Conservation (phyloP, 92 coral and sea anemone species). For the Zoanthus solanderi region DNA sequence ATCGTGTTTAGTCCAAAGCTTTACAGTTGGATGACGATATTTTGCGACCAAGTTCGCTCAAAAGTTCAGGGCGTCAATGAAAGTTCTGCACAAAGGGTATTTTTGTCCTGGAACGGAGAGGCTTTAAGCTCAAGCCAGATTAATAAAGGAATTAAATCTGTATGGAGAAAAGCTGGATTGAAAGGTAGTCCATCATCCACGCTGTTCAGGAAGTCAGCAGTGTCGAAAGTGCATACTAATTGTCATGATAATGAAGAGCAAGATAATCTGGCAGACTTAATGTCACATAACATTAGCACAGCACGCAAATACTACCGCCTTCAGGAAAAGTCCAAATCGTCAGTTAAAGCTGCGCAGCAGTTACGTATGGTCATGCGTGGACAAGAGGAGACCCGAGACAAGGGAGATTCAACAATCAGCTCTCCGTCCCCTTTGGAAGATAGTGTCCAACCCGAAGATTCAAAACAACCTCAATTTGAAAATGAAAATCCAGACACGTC, state of each 20-base stretch:
- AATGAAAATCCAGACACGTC: not conserved
- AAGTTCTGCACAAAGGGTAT: constrained; percentile 25
- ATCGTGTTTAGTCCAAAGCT: constrained; percentile 50
- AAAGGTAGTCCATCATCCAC: not conserved
- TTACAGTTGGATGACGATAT: constrained; percentile 47
- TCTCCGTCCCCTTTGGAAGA: not conserved
- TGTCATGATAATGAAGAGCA: constrained; percentile 36
- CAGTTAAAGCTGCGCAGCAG: constrained; percentile 39
- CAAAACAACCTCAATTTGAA: not conserved
- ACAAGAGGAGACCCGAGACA: not conserved
- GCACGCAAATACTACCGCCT: constrained; percentile 31
- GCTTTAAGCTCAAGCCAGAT: constrained; percentile 56
- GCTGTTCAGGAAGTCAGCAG: constrained; percentile 31
- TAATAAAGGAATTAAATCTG: not conserved
- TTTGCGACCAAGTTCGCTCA: constrained; percentile 28
- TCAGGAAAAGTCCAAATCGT: constrained; percentile 36
- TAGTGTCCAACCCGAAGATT: not conserved
- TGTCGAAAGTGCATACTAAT: constrained; percentile 14
- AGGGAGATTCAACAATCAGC: not conserved
- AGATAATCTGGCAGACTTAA: constrained; percentile 52
- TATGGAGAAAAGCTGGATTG: constrained; percentile 61
- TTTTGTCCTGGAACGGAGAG: constrained; percentile 58
- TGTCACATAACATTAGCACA: constrained; percentile 50
- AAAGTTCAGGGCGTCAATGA: constrained; percentile 20
- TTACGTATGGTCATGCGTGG: constrained; percentile 36